These are phyloP conservation scores for Acrobeloides nanus DNA, from an alignment of 2,888 invertebrate genomes.

Conservation along the genomic window DNA sequence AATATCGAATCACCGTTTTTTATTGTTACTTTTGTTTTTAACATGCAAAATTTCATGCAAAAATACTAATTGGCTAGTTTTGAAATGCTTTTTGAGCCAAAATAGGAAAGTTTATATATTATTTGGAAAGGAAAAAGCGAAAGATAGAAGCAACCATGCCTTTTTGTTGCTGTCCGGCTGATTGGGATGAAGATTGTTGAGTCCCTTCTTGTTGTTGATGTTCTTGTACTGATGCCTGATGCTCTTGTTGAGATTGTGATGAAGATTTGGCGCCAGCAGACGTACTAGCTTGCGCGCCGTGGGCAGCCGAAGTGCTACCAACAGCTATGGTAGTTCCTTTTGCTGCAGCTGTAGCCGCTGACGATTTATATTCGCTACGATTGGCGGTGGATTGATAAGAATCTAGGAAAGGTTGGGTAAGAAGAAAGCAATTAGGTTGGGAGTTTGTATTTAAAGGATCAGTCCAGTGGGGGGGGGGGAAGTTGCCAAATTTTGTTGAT, in stretches of 20 bases:
- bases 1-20: no score
- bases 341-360: slow-evolving; percentile 8
- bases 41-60: no score
- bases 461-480: slow-evolving; percentile 3
- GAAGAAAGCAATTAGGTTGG: no score
- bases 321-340: slow-evolving; percentile 9
- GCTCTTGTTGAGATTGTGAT: no score
- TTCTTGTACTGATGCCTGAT: no score
- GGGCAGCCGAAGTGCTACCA: slow-evolving; percentile 14
- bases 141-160: no score
- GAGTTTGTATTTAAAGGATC: no score
- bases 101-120: background rate
- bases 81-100: no score
- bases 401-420: slow-evolving; percentile 5
- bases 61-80: no score
- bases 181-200: background rate
- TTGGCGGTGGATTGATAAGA: slow-evolving; percentile 10
- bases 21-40: no score
- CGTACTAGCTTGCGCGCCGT: background rate
- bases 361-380: slow-evolving; percentile 5
- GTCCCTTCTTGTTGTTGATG: background rate
- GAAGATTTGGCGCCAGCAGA: background rate
- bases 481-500: no score
- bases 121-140: no score
- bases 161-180: background rate